Evolutionary conservation across 1,140 invertebrate species (phyloP).

Genomic region (Idris sp.): DNA sequence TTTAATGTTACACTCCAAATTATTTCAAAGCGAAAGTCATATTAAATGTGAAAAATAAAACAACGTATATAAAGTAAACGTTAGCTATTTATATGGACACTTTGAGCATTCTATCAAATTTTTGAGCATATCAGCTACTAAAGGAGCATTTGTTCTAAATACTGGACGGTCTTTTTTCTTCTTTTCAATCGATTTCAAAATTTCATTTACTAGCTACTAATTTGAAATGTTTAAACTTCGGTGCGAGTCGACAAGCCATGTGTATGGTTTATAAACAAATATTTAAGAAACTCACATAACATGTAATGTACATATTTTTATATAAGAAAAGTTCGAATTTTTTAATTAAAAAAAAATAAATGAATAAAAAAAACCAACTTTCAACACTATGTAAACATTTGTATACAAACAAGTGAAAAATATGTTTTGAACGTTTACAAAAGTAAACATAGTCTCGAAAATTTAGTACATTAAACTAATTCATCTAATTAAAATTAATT

Average conservation of each 20-base stretch:
- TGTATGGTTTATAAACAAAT: slow-evolving; percentile 8
- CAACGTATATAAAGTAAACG: slow-evolving; percentile 51
- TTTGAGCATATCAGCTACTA: slow-evolving; percentile 53
- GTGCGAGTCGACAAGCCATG: slow-evolving; percentile 4
- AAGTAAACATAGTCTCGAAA: too few relatives aligned
- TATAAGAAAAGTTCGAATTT: not conserved
- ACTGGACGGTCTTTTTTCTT: slow-evolving; percentile 41
- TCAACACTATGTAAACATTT: too few relatives aligned
- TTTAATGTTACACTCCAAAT: too few relatives aligned
- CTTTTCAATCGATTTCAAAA: slow-evolving; percentile 16
- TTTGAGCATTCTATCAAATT: slow-evolving; percentile 46
- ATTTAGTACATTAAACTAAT: too few relatives aligned
- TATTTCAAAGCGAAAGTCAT: too few relatives aligned
- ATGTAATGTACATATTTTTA: slow-evolving; percentile 4
- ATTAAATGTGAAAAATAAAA: slow-evolving; percentile 20
- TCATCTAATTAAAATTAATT: too few relatives aligned
- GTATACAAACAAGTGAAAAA: too few relatives aligned
- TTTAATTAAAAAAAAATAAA: too few relatives aligned
- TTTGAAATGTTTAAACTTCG: slow-evolving; percentile 20
- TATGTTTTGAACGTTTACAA: too few relatives aligned
- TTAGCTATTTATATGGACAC: slow-evolving; percentile 75
- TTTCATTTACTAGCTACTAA: slow-evolving; percentile 57
- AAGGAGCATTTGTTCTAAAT: slow-evolving; percentile 44
- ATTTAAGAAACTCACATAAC: slow-evolving; percentile 12
- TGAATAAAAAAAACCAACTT: too few relatives aligned